These are phyloP conservation scores for Rhopalosiphum nymphaeae DNA, from an alignment of 2,888 invertebrate species.

Conservation along the genomic window DNA sequence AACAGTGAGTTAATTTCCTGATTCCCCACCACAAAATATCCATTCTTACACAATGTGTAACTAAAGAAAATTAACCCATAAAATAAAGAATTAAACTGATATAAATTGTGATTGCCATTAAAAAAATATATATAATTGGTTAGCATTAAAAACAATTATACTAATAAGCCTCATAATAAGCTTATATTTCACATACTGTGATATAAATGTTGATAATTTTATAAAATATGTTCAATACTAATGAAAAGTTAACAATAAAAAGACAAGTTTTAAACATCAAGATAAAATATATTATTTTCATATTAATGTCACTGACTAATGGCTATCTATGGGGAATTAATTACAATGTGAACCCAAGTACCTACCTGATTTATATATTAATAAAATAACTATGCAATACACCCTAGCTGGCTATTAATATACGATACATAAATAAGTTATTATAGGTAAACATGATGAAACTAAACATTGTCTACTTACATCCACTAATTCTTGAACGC, in stretches of 20 bases:
- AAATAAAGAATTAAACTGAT: background rate
- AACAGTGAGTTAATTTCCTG: background rate
- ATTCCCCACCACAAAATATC: background rate
- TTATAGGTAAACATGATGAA: background rate
- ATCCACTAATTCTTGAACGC: constrained; percentile 88
- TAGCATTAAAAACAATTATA: background rate
- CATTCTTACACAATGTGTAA: background rate
- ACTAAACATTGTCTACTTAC: constrained; percentile 74
- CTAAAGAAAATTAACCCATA: background rate
- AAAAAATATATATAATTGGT: background rate
- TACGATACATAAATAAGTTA: background rate
- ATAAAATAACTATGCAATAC: background rate
- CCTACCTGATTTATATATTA: too few species aligned
- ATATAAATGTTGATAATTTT: background rate
- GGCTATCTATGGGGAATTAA: background rate
- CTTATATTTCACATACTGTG: background rate
- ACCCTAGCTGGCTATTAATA: background rate
- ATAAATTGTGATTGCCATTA: background rate
- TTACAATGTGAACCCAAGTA: background rate
- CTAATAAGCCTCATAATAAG: background rate
- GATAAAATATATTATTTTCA: background rate
- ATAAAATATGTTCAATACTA: background rate
- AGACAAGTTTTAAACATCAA: background rate
- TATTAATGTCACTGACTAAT: background rate
- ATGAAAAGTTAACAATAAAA: background rate